Evolutionary conservation across 2,113 vertebrate genomes (phyloP), one percentile per base, ranked within the genome.

Genomic region (Craseonycteris thonglongyai): DNA sequence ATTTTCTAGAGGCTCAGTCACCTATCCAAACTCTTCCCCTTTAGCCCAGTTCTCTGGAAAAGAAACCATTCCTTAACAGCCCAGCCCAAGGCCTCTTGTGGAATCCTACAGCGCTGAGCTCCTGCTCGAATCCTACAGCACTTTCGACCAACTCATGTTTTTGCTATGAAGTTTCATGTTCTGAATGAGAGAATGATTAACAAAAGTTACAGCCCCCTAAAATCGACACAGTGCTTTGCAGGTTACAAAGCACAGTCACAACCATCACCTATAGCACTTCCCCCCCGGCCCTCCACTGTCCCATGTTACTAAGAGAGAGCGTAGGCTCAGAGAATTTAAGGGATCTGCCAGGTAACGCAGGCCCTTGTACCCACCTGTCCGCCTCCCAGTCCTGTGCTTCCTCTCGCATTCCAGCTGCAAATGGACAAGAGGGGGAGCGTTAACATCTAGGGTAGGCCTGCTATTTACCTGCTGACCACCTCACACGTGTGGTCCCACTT

Each of bases 1-100:
- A 35, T 16, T 38, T n/a, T 45, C 7, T 30, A 24, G 30, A 58
- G 51, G 5, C n/a, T 45, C 38, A 72, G 38, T 18, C 35, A 49
- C 28, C 68, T 63, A 12, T 7, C 16, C 13, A 33, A 35, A 14
- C 21, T 84, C 78, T 75, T 65, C 3, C 40, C 66, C 1, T 1
- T 8, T 35, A 58, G 33, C 15, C 59, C 51, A 18, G 2, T 38
- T 86, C 26, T 82, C 54, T 69, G 2, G 59, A 14, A 51, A 89
- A 72, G 76, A 72, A 88, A 35, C 1, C 6, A 26, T 30, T 68
- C 47, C 45, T 9, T 10, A 4, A 10, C 33, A 24, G 54, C 14
- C 10, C 11, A 58, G 54, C 30, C 30, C 24, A 19, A 1, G 0
- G 33, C 24, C 16, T 69, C 51, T 61, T 6, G 0, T 49, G 12